These are phyloP conservation scores for Pseudomyrmex sp. DNA, from an alignment of 1,140 invertebrate species.

Conservation along the genomic window DNA sequence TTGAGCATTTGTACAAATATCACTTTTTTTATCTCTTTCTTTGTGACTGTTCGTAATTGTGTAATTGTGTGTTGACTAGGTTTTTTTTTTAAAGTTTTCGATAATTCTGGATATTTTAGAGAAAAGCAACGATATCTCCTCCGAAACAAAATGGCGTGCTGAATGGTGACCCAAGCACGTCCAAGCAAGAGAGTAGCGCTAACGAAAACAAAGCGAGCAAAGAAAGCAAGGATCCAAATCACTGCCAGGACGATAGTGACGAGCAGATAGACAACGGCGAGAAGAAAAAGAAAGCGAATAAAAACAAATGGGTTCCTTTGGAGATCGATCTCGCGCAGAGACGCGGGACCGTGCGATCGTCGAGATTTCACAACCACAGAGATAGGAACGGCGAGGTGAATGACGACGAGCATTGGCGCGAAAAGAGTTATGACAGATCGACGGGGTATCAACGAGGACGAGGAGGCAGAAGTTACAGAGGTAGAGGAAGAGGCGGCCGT, in stretches of 20 bases:
- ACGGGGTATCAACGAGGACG: conserved; percentile 77
- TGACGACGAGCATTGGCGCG: conserved; percentile 80
- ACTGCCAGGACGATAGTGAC: conserved; percentile 81
- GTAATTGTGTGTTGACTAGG: background rate
- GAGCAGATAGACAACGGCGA: conserved; percentile 81
- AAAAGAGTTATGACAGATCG: conserved; percentile 80
- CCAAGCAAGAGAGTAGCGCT: conserved; percentile 73
- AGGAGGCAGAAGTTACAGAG: conserved; percentile 77
- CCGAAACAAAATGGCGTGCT: conserved; percentile 81
- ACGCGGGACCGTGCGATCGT: conserved; percentile 81
- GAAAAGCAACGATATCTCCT: conserved; percentile 74
- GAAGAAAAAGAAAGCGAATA: conserved; percentile 86
- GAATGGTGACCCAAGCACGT: conserved; percentile 73
- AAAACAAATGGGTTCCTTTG: conserved; percentile 92
- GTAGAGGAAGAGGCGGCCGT: conserved; percentile 77
- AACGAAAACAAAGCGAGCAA: conserved; percentile 78
- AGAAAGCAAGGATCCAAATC: conserved; percentile 82
- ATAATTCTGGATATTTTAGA: conserved; percentile 69
- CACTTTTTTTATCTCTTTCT: background rate
- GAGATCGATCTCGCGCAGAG: conserved; percentile 89
- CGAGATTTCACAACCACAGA: conserved; percentile 80
- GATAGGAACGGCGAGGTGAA: conserved; percentile 80
- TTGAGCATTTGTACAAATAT: conserved; percentile 22
- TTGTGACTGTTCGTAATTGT: background rate
- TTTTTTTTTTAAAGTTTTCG: background rate